Evolutionary conservation across 2,797 vertebrate genomes (phyloP).

Genomic region (Sciurus vulgaris): DNA sequence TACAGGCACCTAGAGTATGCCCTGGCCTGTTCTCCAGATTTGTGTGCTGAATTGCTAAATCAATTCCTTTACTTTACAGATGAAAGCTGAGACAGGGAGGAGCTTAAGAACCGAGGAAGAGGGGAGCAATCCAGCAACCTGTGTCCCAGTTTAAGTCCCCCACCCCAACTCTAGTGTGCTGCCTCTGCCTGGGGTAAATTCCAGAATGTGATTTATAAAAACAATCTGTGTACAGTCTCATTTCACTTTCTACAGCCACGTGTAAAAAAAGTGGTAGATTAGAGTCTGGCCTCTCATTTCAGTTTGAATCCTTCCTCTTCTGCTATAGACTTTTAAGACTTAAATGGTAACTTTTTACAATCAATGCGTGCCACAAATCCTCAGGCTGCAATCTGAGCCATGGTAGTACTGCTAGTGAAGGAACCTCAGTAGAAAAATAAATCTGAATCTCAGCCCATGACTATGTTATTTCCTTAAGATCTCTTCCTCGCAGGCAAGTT

Average conservation of each 20-base stretch:
- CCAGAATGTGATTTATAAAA: not conserved
- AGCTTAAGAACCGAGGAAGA: not conserved
- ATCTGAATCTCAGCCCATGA: not conserved
- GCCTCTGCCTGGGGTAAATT: not conserved
- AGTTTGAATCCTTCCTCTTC: not conserved
- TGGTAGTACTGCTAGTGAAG: not conserved
- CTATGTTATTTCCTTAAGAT: constrained; percentile 49
- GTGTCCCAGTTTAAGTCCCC: not conserved
- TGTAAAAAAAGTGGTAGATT: not conserved
- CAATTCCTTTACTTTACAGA: not conserved
- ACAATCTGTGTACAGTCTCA: not conserved
- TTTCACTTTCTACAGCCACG: not conserved
- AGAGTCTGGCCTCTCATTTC: not conserved
- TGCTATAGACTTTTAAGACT: not conserved
- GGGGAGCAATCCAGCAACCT: not conserved
- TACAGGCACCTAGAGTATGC: not conserved
- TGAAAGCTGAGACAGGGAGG: not conserved
- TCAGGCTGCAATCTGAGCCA: not conserved
- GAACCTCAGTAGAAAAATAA: not conserved
- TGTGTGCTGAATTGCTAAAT: not conserved
- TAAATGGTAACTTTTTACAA: not conserved
- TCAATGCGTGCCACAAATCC: not conserved
- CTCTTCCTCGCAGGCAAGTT: constrained; percentile 6
- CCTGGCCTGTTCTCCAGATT: not conserved
- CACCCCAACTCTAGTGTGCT: too few relatives aligned